phyloP scores from a whole-genome alignment of 2,113 vertebrate genomes.

The Dasyornis broadbenti region DNA sequence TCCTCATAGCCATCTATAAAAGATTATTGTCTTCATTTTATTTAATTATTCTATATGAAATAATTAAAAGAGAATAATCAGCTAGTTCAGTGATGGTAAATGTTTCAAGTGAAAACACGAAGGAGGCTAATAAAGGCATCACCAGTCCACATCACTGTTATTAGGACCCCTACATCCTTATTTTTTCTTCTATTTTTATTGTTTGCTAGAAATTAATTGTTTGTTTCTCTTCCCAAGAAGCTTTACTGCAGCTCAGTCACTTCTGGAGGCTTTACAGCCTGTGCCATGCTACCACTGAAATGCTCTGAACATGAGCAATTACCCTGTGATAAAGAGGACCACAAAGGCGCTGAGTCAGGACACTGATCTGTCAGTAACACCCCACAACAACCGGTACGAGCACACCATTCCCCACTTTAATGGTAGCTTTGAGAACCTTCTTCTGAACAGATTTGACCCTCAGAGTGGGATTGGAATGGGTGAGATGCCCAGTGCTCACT shows the following conservation, averaged over 20 bases:
- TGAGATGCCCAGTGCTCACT: background rate
- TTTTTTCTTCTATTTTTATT: constrained; percentile 60
- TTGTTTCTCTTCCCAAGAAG: constrained; percentile 35
- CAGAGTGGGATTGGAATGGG: background rate
- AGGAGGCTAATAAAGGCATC: constrained; percentile 62
- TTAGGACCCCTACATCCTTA: constrained; percentile 44
- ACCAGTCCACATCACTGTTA: constrained; percentile 10
- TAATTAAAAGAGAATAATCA: constrained; percentile 70
- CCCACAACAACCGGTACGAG: background rate
- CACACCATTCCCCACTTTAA: rapidly evolving
- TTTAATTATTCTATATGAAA: constrained; percentile 72
- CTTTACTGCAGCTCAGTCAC: constrained; percentile 4
- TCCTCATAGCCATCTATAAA: constrained; percentile 67
- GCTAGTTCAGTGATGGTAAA: constrained; percentile 46
- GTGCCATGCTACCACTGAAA: background rate
- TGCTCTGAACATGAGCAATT: background rate
- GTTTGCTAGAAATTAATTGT: constrained; percentile 53
- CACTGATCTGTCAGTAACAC: background rate
- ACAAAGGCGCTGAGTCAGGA: background rate
- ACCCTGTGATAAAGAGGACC: background rate
- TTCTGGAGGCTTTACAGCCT: background rate
- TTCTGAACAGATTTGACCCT: background rate
- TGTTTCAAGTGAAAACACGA: constrained; percentile 60
- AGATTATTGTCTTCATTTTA: constrained; percentile 72
- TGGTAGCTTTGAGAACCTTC: background rate